Conservation (phyloP, 2,797 vertebrate genomes). For the Danio aesculapii region DNA sequence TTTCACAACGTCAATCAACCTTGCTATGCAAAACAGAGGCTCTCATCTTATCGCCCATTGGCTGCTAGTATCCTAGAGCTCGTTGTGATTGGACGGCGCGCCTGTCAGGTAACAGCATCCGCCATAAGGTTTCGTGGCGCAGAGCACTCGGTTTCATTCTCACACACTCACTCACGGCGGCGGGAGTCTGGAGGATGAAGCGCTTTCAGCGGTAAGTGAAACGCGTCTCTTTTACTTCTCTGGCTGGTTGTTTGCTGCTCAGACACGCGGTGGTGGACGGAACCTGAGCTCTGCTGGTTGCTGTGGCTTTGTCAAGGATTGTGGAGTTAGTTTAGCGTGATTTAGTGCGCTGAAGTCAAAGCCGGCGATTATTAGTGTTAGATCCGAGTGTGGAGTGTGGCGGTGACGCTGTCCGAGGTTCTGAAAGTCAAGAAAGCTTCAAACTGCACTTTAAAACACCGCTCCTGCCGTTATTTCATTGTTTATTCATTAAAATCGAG, state of each 20-base stretch:
- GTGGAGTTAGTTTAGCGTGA: conserved; percentile 7
- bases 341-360: conserved; percentile 34
- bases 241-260: neutral
- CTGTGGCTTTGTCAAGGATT: neutral
- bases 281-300: neutral
- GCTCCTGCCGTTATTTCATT: no score
- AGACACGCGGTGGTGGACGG: neutral
- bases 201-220: conserved; percentile 69
- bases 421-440: conserved; percentile 26
- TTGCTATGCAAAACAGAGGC: conserved; percentile 66
- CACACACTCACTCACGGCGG: neutral
- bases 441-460: neutral
- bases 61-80: conserved; percentile 57
- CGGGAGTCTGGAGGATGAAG: conserved; percentile 54
- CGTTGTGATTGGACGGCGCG: conserved; percentile 68
- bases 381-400: neutral
- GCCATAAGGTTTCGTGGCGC: conserved; percentile 59
- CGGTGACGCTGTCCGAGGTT: conserved; percentile 28
- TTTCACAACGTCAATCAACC: conserved; percentile 78
- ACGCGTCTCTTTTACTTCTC: conserved; percentile 28
- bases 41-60: conserved; percentile 67
- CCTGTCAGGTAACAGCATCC: conserved; percentile 61
- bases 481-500: no score
- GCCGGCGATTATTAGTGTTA: conserved; percentile 2
- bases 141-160: conserved; percentile 52